Percentiles rank a stretch among this genome's conserved stretches.
These are phyloP conservation scores for Rhopalosiphum maidis DNA, from an alignment of 1,140 invertebrate genomes.

Conservation along the genomic window DNA sequence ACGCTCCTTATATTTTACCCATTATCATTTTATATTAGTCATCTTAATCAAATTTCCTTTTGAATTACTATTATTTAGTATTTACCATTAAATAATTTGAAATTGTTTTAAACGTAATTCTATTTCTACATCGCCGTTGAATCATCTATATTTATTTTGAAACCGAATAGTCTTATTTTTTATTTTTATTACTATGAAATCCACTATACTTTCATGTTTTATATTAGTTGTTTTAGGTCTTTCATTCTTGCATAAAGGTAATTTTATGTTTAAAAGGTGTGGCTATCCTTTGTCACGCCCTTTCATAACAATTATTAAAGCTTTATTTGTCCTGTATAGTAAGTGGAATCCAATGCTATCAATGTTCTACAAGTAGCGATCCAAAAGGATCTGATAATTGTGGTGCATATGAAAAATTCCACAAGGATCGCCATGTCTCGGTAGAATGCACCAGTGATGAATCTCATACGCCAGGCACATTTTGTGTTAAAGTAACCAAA, in stretches of 20 bases:
- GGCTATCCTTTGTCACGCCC: slow-evolving; percentile 34
- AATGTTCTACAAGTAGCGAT: slow-evolving; percentile 84
- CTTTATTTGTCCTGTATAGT: slow-evolving; percentile 64
- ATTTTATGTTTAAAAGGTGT: slow-evolving; percentile 47
- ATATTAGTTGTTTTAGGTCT: slow-evolving; percentile 30
- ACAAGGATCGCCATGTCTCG: slow-evolving; percentile 78
- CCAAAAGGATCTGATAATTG: slow-evolving; percentile 79
- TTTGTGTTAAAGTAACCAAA: slow-evolving; percentile 89
- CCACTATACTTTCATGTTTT: background rate
- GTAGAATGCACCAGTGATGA: slow-evolving; percentile 90
- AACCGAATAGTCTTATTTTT: background rate
- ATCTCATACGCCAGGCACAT: slow-evolving; percentile 87
- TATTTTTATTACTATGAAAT: slow-evolving; percentile 12
- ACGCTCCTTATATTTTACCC: slow-evolving; percentile 2
- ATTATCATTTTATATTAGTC: background rate
- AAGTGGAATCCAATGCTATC: slow-evolving; percentile 80
- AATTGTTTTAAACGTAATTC: background rate
- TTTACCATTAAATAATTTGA: background rate
- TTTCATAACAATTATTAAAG: background rate
- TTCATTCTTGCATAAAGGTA: slow-evolving; percentile 45
- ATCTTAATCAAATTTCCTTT: slow-evolving; percentile 7
- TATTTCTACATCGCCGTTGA: background rate
- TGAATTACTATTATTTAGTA: background rate
- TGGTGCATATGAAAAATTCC: slow-evolving; percentile 84
- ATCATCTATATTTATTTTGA: background rate